Conservation (phyloP, 1,140 invertebrate species). For the Eupristina koningsbergeri region DNA sequence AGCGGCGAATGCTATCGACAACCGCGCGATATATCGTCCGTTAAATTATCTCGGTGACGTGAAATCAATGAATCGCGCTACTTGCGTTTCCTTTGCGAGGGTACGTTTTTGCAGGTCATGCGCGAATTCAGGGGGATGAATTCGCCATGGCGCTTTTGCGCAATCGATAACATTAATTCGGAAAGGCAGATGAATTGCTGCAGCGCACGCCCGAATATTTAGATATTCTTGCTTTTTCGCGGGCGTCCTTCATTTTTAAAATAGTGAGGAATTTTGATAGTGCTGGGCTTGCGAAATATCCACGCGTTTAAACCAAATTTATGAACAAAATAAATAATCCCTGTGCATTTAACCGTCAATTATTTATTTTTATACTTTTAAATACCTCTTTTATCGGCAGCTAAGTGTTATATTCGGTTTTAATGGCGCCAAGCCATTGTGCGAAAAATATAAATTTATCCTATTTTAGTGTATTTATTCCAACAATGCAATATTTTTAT, state of each 20-base stretch:
- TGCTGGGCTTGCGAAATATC: neutral
- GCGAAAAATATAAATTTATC: no score
- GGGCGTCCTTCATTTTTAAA: neutral
- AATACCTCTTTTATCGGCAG: no score
- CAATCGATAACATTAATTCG: slow-evolving; percentile 43
- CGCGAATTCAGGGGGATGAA: slow-evolving; percentile 34
- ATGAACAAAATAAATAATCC: neutral
- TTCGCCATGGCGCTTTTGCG: slow-evolving; percentile 21
- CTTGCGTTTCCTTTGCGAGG: slow-evolving; percentile 58
- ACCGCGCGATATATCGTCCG: slow-evolving; percentile 62
- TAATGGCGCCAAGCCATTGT: no score
- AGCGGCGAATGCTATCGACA: slow-evolving; percentile 69
- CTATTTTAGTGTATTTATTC: no score
- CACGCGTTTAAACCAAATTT: neutral
- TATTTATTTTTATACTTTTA: no score
- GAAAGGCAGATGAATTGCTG: slow-evolving; percentile 8
- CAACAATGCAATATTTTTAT: no score
- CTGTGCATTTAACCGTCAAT: no score
- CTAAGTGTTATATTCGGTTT: no score
- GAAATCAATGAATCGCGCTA: slow-evolving; percentile 66
- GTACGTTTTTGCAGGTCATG: slow-evolving; percentile 53
- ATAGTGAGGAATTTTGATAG: neutral
- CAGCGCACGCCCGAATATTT: neutral
- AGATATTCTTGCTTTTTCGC: neutral
- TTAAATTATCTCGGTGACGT: slow-evolving; percentile 66